phyloP scores from a whole-genome alignment of 1,140 invertebrate species.

The Diachasmimorpha longicaudata region DNA sequence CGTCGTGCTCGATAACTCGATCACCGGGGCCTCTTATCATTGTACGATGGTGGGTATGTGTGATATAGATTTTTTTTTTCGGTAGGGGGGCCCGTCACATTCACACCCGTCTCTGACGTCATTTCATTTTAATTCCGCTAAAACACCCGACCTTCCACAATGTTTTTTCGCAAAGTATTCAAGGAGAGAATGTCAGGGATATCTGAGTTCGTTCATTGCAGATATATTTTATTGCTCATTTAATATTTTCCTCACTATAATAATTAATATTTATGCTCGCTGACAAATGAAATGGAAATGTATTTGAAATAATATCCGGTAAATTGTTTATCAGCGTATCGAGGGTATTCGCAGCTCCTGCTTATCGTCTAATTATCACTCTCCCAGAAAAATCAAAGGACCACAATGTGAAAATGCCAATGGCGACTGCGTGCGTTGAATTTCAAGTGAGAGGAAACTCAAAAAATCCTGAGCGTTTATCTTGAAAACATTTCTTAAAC shows the following conservation, averaged over 20 bases:
- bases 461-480: too few relatives aligned
- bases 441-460: too few relatives aligned
- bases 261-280: neutral
- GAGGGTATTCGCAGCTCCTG: too few relatives aligned
- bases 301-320: too few relatives aligned
- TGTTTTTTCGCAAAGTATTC: neutral
- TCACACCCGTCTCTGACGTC: neutral
- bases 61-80: neutral
- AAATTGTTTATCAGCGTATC: neutral
- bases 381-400: too few relatives aligned
- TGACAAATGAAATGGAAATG: too few relatives aligned
- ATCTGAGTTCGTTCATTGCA: neutral
- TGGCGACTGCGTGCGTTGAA: too few relatives aligned
- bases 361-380: too few relatives aligned
- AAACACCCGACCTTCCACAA: conserved; percentile 8
- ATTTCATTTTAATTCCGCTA: neutral
- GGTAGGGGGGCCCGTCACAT: neutral
- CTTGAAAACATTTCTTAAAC: too few relatives aligned
- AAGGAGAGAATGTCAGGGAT: conserved; percentile 4
- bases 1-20: conserved; percentile 10
- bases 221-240: neutral
- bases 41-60: neutral
- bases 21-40: conserved; percentile 1
- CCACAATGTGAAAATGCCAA: too few relatives aligned
- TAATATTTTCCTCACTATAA: neutral